Evolutionary conservation across 2,797 vertebrate genomes (phyloP).

Genomic region (Lemur catta): DNA sequence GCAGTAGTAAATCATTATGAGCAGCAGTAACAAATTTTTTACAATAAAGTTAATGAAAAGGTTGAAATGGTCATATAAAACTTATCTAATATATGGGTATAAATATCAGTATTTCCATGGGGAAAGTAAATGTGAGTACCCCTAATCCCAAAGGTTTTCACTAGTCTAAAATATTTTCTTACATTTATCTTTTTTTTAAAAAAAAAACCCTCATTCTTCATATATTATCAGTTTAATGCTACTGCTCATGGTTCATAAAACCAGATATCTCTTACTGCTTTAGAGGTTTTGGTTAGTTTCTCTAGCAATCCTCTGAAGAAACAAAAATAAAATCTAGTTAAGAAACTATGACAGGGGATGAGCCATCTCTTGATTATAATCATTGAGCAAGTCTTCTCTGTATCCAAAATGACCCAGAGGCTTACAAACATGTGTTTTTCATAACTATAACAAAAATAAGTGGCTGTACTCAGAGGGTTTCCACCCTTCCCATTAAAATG

Average conservation of each 20-base stretch:
- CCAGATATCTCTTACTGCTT: slow-evolving; percentile 55
- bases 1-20: neutral
- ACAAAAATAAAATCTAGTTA: slow-evolving; percentile 59
- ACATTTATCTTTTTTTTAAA: slow-evolving; percentile 6
- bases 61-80: slow-evolving; percentile 39
- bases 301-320: slow-evolving; percentile 56
- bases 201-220: slow-evolving; percentile 40
- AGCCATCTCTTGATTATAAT: slow-evolving; percentile 60
- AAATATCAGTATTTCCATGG: neutral
- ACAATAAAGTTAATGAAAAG: neutral
- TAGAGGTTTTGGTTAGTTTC: slow-evolving; percentile 43
- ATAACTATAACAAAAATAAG: slow-evolving; percentile 38
- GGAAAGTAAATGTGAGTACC: neutral
- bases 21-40: neutral
- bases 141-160: slow-evolving; percentile 57
- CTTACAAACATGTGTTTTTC: slow-evolving; percentile 33
- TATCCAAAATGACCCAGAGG: slow-evolving; percentile 51
- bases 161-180: slow-evolving; percentile 50
- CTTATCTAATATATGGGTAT: slow-evolving; percentile 2
- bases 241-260: slow-evolving; percentile 50
- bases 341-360: slow-evolving; percentile 53
- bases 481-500: neutral
- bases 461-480: slow-evolving; percentile 15
- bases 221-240: slow-evolving; percentile 39
- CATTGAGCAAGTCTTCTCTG: slow-evolving; percentile 39